Evolutionary conservation across 2,113 vertebrate species (phyloP), one percentile per base, ranked within the genome.

Genomic region (Phylloscopus trochilus): DNA sequence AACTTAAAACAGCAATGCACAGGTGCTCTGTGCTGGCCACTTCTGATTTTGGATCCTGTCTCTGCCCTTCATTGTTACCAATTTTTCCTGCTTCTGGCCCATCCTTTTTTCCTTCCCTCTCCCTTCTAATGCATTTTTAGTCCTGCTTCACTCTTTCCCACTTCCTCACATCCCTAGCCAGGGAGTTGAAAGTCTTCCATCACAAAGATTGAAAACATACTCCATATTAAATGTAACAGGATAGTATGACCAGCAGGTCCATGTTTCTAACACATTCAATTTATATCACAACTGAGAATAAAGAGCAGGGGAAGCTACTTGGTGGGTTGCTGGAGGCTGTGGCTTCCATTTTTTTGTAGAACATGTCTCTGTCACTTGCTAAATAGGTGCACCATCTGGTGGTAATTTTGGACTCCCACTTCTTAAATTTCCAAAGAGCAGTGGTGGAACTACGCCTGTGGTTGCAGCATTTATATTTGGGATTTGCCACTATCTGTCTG

Each of bases 331-430:
- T 96, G 90, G 68, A 93, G 76, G 63, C 41, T 92, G 93, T 95
- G 95, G 95, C 90, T 97, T 73, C 79, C 72, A 91, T 94, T 96
- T 96, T 96, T 84, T 93, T 91, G 90, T 94, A 82, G 76, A 90
- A 93, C 56, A 86, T 90, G 85, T 94, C 75, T 97, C 90, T 94
- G 94, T 80, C 88, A 95, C 94, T 97, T 93, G 79, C 93, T 95
- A 96, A 97, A 96, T 95, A 96, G 96, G 94, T 96, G 96, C 95
- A 96, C 94, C 91, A 95, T 96, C 96, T 97, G 96, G 93, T 96
- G 95, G 94, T 52, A 97, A 97, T 97, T 97, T 94, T 94, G 90
- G 94, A 96, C 92, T 95, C 90, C 90, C 90, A 96, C 83, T 93
- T 90, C 82, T 83, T 90, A 90, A 74, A 92, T 96, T 91, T 90